These are phyloP conservation scores for Pholis gunnellus DNA, from an alignment of 2,113 vertebrate genomes.

Conservation along the genomic window DNA sequence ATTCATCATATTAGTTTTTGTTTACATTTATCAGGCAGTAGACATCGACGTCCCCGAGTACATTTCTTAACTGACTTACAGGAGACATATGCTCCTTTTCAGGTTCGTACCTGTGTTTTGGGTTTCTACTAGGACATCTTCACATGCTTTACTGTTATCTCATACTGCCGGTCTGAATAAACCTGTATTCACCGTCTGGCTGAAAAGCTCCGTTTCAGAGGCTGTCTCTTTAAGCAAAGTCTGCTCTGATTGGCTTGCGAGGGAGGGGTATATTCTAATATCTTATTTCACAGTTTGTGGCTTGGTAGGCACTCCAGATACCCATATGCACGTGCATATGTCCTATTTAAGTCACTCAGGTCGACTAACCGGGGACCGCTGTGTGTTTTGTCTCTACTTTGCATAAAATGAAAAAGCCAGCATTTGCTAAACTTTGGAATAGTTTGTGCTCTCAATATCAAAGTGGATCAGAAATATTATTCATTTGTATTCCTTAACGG, in stretches of 20 bases:
- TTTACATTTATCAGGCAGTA: constrained; percentile 18
- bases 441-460: background rate
- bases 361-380: background rate
- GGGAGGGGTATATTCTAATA: background rate
- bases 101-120: background rate
- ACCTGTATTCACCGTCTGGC: background rate
- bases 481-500: background rate
- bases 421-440: background rate
- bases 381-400: background rate
- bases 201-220: background rate
- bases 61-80: constrained; percentile 11
- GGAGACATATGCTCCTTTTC: background rate
- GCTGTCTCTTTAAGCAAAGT: too few relatives aligned
- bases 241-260: too few relatives aligned
- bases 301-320: background rate
- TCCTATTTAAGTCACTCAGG: constrained; percentile 1
- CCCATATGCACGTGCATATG: background rate
- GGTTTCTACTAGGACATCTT: too few relatives aligned
- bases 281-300: background rate
- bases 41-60: background rate
- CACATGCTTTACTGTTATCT: too few relatives aligned
- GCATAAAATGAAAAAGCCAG: background rate
- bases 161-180: too few relatives aligned
- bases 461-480: background rate
- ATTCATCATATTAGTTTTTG: constrained; percentile 30